Conservation (phyloP, 2,888 invertebrate genomes). For the Hesperia comma region DNA sequence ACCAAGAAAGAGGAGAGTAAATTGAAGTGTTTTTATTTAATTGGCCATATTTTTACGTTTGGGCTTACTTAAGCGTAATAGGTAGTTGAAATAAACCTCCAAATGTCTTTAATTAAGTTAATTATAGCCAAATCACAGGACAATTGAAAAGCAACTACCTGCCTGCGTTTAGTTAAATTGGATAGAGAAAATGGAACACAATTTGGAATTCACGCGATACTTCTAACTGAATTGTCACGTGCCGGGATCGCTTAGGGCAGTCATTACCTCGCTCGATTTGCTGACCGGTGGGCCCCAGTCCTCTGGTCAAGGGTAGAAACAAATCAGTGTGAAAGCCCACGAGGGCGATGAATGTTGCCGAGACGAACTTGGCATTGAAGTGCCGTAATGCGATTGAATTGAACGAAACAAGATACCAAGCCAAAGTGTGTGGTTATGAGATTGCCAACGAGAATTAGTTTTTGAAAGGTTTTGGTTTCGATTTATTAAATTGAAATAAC, state of each 20-base stretch:
- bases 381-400: constrained; percentile 64
- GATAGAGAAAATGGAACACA: constrained; percentile 12
- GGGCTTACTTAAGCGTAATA: neutral
- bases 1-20: too few species aligned
- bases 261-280: constrained; percentile 42
- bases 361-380: constrained; percentile 75
- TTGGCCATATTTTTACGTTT: neutral
- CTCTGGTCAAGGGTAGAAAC: constrained; percentile 58
- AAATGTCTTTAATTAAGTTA: constrained; percentile 12
- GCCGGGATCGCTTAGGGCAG: constrained; percentile 24
- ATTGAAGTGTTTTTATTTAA: too few species aligned
- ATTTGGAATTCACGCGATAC: constrained; percentile 15
- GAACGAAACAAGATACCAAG: constrained; percentile 42
- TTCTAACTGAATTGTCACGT: constrained; percentile 30
- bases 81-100: neutral
- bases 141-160: constrained; percentile 6
- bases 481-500: neutral
- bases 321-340: constrained; percentile 70
- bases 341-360: constrained; percentile 43
- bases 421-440: neutral
- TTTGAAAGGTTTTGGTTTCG: neutral
- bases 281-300: constrained; percentile 42
- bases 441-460: neutral
- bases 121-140: constrained; percentile 1
- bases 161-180: constrained; percentile 25